Base-by-base conservation (phyloP, 1,140 invertebrate species). In the Latrodectus geometricus region DNA sequence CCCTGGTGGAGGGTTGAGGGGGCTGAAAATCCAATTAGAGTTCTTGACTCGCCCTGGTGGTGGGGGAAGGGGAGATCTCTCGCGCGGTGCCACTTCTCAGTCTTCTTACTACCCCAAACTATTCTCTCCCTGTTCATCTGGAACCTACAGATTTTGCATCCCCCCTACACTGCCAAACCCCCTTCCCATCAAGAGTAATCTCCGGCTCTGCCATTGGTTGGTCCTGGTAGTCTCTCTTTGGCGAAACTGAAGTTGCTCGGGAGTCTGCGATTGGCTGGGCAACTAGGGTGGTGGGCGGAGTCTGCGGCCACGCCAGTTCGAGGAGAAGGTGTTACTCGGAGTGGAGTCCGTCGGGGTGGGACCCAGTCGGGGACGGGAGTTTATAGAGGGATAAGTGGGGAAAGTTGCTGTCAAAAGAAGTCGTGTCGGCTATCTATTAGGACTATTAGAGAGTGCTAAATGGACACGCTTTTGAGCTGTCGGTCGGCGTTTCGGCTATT, bases 11-110 rank as follows among this genome's bases (percentile, higher is more conserved):
- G 35, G 35, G 20, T 56, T 14, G 50, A 61, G 61, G 56, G 76
- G 35, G 35, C 48, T 78, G 76, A 54, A 78, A 78, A 78, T 78
- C 76, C 76, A 78, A 78, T 78, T 78, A 78, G 56, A 61, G 11
- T 61, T 17, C 17, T 61, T 17, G 17, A 11, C 11, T 11, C 0
- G 54, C 11, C 8, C 8, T 56, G 8, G 14, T 56, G 8, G 54
- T 2, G 0, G 54, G 54, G 54, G 54, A 23, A 61, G 35, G n/a
- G 52, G 76, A 48, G 54, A 68, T 50, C 35, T 68, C 21, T 35
- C 65, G 17, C 77, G n/a, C 15, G 35, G n/a, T 17, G 21, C 49
- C 66, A 50, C 17, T 56, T 74, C 68, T 70, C 79, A 21, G 52
- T 48, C 66, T 61, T 17, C 35, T 81, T 21, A 78, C 56, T 72